These are phyloP conservation scores for Amorpha juglandis DNA, from an alignment of 2,888 invertebrate genomes.

Conservation along the genomic window DNA sequence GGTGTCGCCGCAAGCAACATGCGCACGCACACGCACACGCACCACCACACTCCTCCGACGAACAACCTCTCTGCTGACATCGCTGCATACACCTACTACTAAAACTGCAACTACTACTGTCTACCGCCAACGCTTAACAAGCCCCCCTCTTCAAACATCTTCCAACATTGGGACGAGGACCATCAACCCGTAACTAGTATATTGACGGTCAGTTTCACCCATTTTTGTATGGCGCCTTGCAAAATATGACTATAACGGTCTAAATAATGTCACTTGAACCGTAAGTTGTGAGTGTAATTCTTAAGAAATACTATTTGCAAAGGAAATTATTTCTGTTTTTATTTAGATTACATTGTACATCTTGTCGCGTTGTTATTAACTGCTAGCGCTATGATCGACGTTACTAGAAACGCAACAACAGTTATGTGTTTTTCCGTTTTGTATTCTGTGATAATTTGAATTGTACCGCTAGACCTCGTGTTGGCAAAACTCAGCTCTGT, in stretches of 20 bases:
- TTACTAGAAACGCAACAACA: too few species aligned
- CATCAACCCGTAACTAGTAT: background rate
- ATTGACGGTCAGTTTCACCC: background rate
- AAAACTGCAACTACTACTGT: background rate
- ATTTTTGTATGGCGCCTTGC: background rate
- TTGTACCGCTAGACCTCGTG: background rate
- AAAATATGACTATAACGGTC: background rate
- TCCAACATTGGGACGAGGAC: background rate
- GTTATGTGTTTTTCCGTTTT: background rate
- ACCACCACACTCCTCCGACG: background rate
- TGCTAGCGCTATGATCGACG: too few species aligned
- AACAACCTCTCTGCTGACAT: slow-evolving; percentile 17
- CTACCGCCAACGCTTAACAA: background rate
- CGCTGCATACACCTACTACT: background rate
- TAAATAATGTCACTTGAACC: too few species aligned
- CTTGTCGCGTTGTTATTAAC: too few species aligned
- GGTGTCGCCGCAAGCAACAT: slow-evolving; percentile 29
- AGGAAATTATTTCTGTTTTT: too few species aligned
- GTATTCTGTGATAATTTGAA: slow-evolving; percentile 3
- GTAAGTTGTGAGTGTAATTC: too few species aligned
- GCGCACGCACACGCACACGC: background rate
- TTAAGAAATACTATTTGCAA: too few species aligned
- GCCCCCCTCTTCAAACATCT: background rate
- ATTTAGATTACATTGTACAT: too few species aligned
- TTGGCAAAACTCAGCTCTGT: background rate